Evolutionary conservation across 2,888 invertebrate species (phyloP), one percentile per base, ranked within the genome.

Genomic region (Drosophila anomalipes): DNA sequence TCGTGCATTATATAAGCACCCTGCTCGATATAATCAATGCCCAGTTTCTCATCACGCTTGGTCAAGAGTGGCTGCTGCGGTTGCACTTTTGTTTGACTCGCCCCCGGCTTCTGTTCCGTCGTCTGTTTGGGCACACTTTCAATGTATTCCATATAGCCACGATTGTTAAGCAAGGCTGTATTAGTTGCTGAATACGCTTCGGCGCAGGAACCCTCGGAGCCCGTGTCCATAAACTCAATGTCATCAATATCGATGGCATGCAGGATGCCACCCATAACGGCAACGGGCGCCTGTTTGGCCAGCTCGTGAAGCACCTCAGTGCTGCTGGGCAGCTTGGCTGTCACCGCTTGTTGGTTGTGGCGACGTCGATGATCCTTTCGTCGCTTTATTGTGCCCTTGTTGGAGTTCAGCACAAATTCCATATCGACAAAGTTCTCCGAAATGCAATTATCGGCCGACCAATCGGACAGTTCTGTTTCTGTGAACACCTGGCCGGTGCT

Each of bases 401-500:
- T 94, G 0, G 95, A 94, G 86, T 95, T 95, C 2, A 95, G 93
- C 47, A 94, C 94, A 81, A 95, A 95, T 70, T 95, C 95, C 57
- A 95, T 94, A 77, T 96, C 95, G 49, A 95, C 95, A 67, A 97
- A 95, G 91, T 97, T 97, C 84, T 97, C 97, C 1, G 97, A 95
- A 2, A 96, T 96, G 49, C 95, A 96, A 79, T 96, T 96, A 88
- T 97, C 97, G 5, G 96, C 95, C 0, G 97, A 97, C 97, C 97
- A 97, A 92, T 98, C 97, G 0, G 97, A 97, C n/a, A 97, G 94
- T 91, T 97, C 97, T 0, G 97, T 97, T 93, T 97, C 97, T 0
- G 97, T 97, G 16, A 97, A 94, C 4, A 95, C 96, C 1, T 96
- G 95, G 0, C 91, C 92, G 2, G 92, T 92, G 28, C 91, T 91